Evolutionary conservation across 2,797 vertebrate species (phyloP).

Genomic region (Phrynocephalus vlangalii): DNA sequence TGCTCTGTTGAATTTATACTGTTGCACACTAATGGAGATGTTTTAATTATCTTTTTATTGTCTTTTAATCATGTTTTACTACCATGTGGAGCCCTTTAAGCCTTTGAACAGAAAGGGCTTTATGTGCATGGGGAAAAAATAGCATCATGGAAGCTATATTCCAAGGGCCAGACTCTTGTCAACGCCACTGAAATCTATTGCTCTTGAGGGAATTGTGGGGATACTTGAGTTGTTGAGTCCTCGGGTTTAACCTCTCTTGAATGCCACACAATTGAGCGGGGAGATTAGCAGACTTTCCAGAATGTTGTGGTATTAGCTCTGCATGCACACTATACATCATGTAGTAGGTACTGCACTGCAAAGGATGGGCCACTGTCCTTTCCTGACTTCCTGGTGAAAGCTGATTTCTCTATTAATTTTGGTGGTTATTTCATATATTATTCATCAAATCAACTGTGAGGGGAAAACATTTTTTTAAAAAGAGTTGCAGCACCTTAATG

Average conservation of each 20-base stretch:
- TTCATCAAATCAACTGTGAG: background rate
- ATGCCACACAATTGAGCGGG: background rate
- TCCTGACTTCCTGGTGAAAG: background rate
- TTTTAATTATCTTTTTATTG: constrained; percentile 30
- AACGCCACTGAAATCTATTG: background rate
- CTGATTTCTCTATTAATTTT: background rate
- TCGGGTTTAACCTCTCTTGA: background rate
- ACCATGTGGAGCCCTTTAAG: background rate
- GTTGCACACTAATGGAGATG: constrained; percentile 13
- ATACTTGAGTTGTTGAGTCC: background rate
- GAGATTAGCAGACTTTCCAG: background rate
- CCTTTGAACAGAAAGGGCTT: background rate
- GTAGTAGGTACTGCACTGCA: background rate
- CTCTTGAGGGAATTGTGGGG: background rate
- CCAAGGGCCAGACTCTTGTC: background rate
- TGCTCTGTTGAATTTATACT: constrained; percentile 24
- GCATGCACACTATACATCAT: no score
- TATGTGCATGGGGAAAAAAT: background rate
- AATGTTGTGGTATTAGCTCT: background rate
- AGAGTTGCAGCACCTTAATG: no score
- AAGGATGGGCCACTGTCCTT: background rate
- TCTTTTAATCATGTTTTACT: constrained; percentile 24
- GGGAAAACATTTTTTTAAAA: background rate
- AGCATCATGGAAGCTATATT: background rate
- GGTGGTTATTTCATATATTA: background rate